Base-by-base conservation (phyloP, 2,888 invertebrate species). In the Scelioninae gen. 2 region DNA sequence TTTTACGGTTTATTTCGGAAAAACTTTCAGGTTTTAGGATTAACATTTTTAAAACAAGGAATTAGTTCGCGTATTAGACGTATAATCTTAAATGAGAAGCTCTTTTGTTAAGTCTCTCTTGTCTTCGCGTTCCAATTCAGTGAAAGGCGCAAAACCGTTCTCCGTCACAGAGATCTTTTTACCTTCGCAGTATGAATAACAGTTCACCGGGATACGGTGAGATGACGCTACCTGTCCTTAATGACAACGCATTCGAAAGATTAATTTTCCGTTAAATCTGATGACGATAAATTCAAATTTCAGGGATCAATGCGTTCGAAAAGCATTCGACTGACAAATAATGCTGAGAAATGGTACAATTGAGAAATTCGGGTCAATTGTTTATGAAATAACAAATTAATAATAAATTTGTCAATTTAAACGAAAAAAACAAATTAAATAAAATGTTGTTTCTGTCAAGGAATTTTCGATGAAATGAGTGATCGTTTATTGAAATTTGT, bases 161-260 rank as follows among this genome's bases (percentile, higher is more conserved):
- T 64, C 58, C 53, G 58, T 71, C 71, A 52, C 48, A 50, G n/a
- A 41, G 19, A 60, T 65, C 35, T 60, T 48, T n/a, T 74, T 74
- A 74, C 69, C 73, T 57, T 60, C 46, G 48, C 28, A 31, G 48
- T 22, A 22, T 55, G 43, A 53, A 11, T 55, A 41, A 33, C 3
- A 69, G 73, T 76, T 65, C 50, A 53, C 22, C 22, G 45, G 55
- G 60, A 15, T 52, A 39, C 57, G 25, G 71, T 57, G 43, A 67
- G 76, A 65, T 76, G 73, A 60, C 76, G 67, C 76, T 63, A 74
- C 73, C 10, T 35, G 63, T 41, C 3, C 15, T 41, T 16, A 45
- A 39, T 35, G 13, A 7, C 7, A 2, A 5, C 19, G 28, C 61
- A 7, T 52, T 2, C 2, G n/a, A 2, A 31, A 31, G 25, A 16